A percentile compares a stretch with the other conserved stretches of the same genome.
phyloP scores from a whole-genome alignment of 2,113 vertebrate species.

The Sigmodon hispidus region DNA sequence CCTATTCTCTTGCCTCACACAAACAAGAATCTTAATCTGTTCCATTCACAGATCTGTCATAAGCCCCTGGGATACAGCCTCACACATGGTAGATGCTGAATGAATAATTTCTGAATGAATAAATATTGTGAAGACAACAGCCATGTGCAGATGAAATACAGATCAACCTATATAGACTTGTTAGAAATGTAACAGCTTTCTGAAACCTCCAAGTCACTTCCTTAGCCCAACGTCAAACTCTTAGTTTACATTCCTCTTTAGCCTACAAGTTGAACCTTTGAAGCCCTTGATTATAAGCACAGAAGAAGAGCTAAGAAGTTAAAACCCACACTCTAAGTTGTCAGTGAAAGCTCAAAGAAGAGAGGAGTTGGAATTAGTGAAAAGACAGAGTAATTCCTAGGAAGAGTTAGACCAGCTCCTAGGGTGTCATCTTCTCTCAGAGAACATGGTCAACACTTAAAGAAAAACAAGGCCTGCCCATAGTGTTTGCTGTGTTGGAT shows the following conservation, averaged over 20 bases:
- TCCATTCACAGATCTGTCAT: background rate
- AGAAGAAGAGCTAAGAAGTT: background rate
- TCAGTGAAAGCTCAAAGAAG: background rate
- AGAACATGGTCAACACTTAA: background rate
- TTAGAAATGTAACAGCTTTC: background rate
- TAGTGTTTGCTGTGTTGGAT: background rate
- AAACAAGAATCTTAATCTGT: background rate
- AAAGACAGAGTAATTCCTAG: background rate
- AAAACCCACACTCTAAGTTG: background rate
- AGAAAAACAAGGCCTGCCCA: too few species aligned
- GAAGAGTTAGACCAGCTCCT: background rate
- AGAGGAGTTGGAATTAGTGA: background rate
- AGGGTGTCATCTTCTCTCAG: background rate
- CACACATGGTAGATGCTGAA: background rate
- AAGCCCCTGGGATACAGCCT: background rate
- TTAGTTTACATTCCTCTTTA: background rate
- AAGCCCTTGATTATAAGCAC: background rate
- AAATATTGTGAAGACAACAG: slow-evolving; percentile 29
- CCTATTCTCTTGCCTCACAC: background rate
- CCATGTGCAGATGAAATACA: background rate
- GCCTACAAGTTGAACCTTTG: background rate
- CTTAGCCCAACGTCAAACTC: background rate
- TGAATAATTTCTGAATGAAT: slow-evolving; percentile 3
- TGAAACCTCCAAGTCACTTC: background rate
- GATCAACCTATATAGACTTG: background rate